Conservation (phyloP, 2,113 vertebrate genomes). For the Forbesichthys agassizii region DNA sequence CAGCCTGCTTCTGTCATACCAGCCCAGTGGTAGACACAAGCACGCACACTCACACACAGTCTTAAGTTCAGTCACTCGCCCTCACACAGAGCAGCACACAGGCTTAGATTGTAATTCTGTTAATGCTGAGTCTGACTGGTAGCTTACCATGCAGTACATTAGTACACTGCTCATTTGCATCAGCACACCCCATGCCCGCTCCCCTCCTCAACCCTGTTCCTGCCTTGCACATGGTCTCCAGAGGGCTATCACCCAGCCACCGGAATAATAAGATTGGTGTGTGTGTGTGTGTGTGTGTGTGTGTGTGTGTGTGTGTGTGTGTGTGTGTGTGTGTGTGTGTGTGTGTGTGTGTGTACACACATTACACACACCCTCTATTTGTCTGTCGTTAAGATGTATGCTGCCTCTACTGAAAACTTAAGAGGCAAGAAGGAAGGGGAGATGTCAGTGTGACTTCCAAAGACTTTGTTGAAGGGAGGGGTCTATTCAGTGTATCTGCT, state of each 20-base stretch:
- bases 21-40: constrained; percentile 46
- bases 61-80: background rate
- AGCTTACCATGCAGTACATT: constrained; percentile 42
- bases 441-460: background rate
- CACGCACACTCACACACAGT: constrained; percentile 21
- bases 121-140: constrained; percentile 25
- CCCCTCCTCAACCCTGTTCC: background rate
- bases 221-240: constrained; percentile 59
- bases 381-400: constrained; percentile 66
- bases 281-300: background rate
- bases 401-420: constrained; percentile 50
- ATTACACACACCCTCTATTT: background rate
- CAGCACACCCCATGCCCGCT: constrained; percentile 41
- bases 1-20: constrained; percentile 57
- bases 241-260: constrained; percentile 68
- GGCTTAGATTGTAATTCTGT: constrained; percentile 50
- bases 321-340: background rate
- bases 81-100: constrained; percentile 16
- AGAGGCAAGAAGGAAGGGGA: background rate
- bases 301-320: background rate
- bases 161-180: constrained; percentile 80
- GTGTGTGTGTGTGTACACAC: background rate
- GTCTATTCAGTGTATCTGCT: too few species aligned
- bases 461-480: too few species aligned
- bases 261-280: constrained; percentile 66